These are phyloP conservation scores for Tetanocera ferruginea DNA, from an alignment of 2,888 invertebrate genomes.

Conservation along the genomic window DNA sequence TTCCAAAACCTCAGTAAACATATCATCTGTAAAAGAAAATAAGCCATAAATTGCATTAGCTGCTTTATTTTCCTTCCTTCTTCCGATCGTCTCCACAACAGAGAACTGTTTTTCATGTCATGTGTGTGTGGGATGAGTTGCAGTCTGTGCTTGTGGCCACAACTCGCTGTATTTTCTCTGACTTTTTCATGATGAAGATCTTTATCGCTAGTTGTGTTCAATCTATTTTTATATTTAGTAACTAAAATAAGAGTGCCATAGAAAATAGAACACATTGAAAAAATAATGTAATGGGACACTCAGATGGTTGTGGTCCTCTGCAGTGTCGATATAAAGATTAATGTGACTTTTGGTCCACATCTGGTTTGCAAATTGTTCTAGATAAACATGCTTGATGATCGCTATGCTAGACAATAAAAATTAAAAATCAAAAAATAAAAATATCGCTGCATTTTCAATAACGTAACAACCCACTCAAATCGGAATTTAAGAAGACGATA, in stretches of 20 bases:
- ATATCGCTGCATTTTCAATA: too few relatives aligned
- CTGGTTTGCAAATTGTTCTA: too few relatives aligned
- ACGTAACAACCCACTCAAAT: too few relatives aligned
- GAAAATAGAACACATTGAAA: background rate
- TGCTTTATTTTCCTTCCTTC: background rate
- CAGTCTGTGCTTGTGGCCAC: background rate
- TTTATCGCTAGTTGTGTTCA: background rate
- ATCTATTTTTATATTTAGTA: background rate
- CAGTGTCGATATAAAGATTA: background rate
- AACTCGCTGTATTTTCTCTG: slow-evolving; percentile 3
- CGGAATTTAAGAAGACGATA: too few relatives aligned
- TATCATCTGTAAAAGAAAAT: background rate
- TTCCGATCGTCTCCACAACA: background rate
- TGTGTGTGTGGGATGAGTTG: slow-evolving; percentile 2
- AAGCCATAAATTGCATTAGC: background rate
- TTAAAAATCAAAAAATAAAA: too few relatives aligned
- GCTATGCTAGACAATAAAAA: too few relatives aligned
- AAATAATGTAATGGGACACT: slow-evolving; percentile 17
- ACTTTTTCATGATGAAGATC: background rate
- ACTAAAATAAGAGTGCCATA: too few relatives aligned
- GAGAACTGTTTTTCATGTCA: too few relatives aligned
- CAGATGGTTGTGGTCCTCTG: background rate
- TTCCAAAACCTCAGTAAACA: background rate
- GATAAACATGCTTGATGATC: too few relatives aligned
- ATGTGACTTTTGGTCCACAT: too few relatives aligned